Evolutionary conservation across 2,113 vertebrate species (phyloP), one percentile per base, ranked within the genome.

Genomic region (Epinephelus fuscoguttatus): DNA sequence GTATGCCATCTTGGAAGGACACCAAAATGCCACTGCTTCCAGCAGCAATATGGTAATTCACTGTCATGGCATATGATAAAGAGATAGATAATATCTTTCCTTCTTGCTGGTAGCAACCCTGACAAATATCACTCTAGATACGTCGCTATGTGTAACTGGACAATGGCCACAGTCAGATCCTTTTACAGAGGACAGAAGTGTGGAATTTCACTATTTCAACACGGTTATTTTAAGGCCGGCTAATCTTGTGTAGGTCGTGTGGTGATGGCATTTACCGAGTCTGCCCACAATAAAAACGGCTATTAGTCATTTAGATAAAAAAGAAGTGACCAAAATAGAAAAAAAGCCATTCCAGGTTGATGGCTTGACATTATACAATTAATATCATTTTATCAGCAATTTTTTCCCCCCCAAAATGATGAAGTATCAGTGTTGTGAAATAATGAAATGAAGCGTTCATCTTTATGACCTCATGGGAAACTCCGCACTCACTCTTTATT

Each of bases 381-480:
- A 6, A 61, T 45, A 1, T 0, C 3, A 50, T 49, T 80, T 61
- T 76, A 21, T n/a, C 27, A 27, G 14, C 21, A 11, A 13, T 55
- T 73, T 62, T 63, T 63, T 11, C 0, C 42, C 63, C 33, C 42
- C 63, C 42, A 50, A 23, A 6, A 47, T 23, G 23, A 52, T 40
- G 18, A 13, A 23, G 10, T 55, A 11, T 52, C 18, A 70, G 15
- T 23, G 45, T 67, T 50, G 57, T 30, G 62, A 83, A 75, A 86
- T 55, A n/a, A 37, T 71, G 21, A 85, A 15, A 49, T 63, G 21
- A 52, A 69, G 47, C 59, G 47, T 23, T 75, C 59, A 75, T 73
- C 8, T 81, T 19, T 37, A 62, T 90, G 91, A 92, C 66, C 66
- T 92, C 86, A 93, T 23, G 70, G 92, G 90, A 84, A 94, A 93